Evolutionary conservation across 2,888 invertebrate species (phyloP), one percentile per base, ranked within the genome.

Genomic region (Pandemis corylana): DNA sequence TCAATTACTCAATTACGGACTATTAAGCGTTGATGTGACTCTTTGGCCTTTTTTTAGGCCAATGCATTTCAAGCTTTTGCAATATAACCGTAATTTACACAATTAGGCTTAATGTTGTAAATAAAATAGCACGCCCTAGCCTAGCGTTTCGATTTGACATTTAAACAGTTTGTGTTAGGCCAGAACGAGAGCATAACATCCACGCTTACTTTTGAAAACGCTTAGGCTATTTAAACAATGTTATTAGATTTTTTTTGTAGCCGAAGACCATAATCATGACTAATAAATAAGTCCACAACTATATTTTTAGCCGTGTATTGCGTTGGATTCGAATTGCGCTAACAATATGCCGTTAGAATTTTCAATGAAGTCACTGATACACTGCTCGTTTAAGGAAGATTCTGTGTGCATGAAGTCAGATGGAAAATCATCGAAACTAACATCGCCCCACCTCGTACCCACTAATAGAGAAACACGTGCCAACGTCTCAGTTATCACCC

Each of bases 1-100:
- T 44, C 49, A 65, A 65, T 65, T 65, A 49, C 13, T 46, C 49
- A 49, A 65, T 65, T 65, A 65, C 65, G 65, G 65, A 28, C 65
- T 49, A 65, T 65, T 65, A 65, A 65, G 28, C 49, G 65, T 28
- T 65, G 49, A 65, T 63, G 42, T 42, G 64, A 10, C 28, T 7
- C 49, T 7, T 49, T 65, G 46, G 4, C 49, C 28, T 36, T 49
- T 65, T 51, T 51, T 51, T 49, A 51, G 65, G 36, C 36, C 65
- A 65, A 6, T 65, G 49, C 65, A 28, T 59, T 59, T 12, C 3
- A 20, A 28, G 15, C 53, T 56, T 20, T 56, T 51, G 20, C 53
- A 20, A 20, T 20, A 15, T 56, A 12, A 20, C 53, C 53, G 15
- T 15, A 15, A 7, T 15, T 53, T n/a, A 15, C 15, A 7, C 15